Percentiles rank a stretch among this genome's conserved stretches.
phyloP scores from a whole-genome alignment of 37 sponge, comb jelly and placozoan genomes.

The Geodia barretti region DNA sequence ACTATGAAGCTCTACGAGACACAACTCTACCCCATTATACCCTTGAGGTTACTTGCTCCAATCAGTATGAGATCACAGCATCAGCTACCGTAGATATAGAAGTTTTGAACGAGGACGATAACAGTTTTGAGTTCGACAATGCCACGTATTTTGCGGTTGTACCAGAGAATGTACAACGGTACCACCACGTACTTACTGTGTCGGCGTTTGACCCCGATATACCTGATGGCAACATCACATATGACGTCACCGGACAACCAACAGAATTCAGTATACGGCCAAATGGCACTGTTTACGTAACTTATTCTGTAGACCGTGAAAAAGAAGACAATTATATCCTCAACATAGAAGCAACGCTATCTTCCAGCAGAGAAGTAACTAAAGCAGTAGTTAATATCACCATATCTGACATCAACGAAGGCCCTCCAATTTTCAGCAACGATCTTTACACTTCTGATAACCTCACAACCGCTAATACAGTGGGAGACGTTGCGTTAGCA shows the following conservation, averaged over 20 bases:
- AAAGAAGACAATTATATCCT: constrained; percentile 23
- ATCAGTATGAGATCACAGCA: not conserved
- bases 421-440: constrained; percentile 16
- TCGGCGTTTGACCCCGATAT: constrained; percentile 31
- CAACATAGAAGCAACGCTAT: constrained; percentile 3
- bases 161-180: constrained; percentile 19
- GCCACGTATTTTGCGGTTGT: constrained; percentile 1
- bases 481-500: constrained; percentile 28
- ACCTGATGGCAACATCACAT: constrained; percentile 6
- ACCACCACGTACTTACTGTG: not conserved
- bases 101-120: constrained; percentile 32
- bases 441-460: not conserved
- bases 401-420: constrained; percentile 57
- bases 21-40: not conserved
- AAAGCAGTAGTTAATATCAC: constrained; percentile 14
- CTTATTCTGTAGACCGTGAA: constrained; percentile 27
- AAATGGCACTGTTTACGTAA: not conserved
- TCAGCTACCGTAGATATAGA: not conserved
- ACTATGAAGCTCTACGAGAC: constrained; percentile 33
- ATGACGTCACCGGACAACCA: not conserved
- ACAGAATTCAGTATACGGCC: not conserved
- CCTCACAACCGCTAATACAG: constrained; percentile 7
- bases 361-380: not conserved
- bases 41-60: constrained; percentile 11
- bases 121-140: constrained; percentile 14